A percentile compares a stretch with the other conserved stretches of the same genome.
Evolutionary conservation across 2,888 invertebrate genomes (phyloP).

Genomic region (Aspidiotus rigidus): DNA sequence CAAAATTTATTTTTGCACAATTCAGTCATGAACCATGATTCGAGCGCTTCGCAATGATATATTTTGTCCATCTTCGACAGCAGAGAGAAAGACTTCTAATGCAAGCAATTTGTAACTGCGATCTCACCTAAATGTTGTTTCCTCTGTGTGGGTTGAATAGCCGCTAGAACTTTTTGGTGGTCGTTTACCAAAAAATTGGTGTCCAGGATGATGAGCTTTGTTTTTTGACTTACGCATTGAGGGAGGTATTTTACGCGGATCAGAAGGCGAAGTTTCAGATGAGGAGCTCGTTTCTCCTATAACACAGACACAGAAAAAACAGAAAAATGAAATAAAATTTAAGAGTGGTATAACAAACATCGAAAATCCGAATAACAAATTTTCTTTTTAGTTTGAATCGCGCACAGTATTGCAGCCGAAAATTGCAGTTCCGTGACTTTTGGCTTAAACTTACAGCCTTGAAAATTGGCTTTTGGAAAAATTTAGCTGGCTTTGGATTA

Average conservation of each 20-base stretch:
- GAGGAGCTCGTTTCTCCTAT: slow-evolving; percentile 71
- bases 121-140: slow-evolving; percentile 66
- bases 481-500: too few species aligned
- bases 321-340: background rate
- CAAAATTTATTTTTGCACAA: background rate
- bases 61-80: too few species aligned
- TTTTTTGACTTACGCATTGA: slow-evolving; percentile 53
- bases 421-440: too few species aligned
- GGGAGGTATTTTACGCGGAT: slow-evolving; percentile 55
- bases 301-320: slow-evolving; percentile 39
- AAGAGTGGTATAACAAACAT: too few species aligned
- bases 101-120: too few species aligned
- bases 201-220: slow-evolving; percentile 43
- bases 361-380: background rate
- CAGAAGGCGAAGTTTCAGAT: slow-evolving; percentile 59
- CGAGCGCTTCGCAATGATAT: too few species aligned
- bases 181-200: slow-evolving; percentile 52
- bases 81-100: too few species aligned
- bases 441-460: too few species aligned
- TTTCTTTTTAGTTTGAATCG: too few species aligned
- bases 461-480: too few species aligned
- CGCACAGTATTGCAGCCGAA: too few species aligned
- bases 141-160: slow-evolving; percentile 74
- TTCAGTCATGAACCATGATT: too few species aligned
- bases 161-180: slow-evolving; percentile 46